phyloP scores from a whole-genome alignment of 2,113 vertebrate genomes.

The Lycocorax pyrrhopterus region DNA sequence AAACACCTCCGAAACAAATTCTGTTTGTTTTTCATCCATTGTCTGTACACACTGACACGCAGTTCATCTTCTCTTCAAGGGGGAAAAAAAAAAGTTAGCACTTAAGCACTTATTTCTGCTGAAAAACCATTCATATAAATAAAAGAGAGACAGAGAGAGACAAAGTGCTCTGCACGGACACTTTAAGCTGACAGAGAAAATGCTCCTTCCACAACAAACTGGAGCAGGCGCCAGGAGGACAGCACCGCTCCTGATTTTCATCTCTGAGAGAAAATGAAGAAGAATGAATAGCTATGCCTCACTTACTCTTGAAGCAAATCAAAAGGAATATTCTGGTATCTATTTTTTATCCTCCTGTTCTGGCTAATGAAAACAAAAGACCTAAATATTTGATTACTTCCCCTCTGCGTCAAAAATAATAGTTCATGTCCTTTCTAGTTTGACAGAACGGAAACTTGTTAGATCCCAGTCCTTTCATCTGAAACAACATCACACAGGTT shows the following conservation, averaged over 20 bases:
- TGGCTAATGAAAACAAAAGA: constrained; percentile 71
- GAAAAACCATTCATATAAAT: constrained; percentile 53
- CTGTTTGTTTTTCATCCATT: constrained; percentile 29
- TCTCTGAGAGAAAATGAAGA: constrained; percentile 64
- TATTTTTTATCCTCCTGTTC: constrained; percentile 60
- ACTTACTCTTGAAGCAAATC: constrained; percentile 65
- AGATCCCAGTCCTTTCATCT: constrained; percentile 26
- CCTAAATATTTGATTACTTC: constrained; percentile 67
- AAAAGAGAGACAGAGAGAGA: constrained; percentile 46
- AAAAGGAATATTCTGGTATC: constrained; percentile 56
- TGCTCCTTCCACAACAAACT: constrained; percentile 7
- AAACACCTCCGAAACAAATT: constrained; percentile 33
- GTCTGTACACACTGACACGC: not conserved
- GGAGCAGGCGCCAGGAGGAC: not conserved
- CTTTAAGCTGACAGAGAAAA: constrained; percentile 54
- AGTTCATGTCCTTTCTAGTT: constrained; percentile 42
- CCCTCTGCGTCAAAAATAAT: constrained; percentile 56
- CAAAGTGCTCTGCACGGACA: constrained; percentile 23
- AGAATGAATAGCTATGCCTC: constrained; percentile 57
- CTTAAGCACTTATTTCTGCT: constrained; percentile 43
- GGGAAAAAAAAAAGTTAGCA: not conserved
- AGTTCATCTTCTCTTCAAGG: constrained; percentile 30
- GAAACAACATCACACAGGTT: not conserved
- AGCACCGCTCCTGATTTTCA: constrained; percentile 3
- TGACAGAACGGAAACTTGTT: constrained; percentile 39